phyloP scores from a whole-genome alignment of 64 coral and sea anemone species.

The Stylophora pistillata region DNA sequence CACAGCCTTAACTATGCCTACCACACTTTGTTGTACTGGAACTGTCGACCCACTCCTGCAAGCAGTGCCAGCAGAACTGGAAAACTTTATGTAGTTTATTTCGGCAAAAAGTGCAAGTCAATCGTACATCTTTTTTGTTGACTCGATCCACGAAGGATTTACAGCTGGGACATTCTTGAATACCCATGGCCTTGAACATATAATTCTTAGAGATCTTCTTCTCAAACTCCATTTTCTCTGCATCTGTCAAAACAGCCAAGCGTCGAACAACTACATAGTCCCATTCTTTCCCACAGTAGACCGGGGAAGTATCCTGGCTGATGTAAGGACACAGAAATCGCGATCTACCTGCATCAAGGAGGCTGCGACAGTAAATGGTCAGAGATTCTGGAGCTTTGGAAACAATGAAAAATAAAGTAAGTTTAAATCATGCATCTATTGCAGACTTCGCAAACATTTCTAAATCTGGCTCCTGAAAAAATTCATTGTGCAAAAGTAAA shows the following conservation, averaged over 20 bases:
- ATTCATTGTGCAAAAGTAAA: no score
- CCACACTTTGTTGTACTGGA: conserved; percentile 60
- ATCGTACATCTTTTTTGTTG: conserved; percentile 43
- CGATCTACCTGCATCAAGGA: conserved; percentile 57
- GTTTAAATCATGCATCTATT: no score
- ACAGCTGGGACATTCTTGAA: conserved; percentile 85
- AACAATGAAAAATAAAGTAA: background rate
- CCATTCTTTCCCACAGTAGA: conserved; percentile 84
- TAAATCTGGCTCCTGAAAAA: no score
- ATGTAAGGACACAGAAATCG: conserved; percentile 77
- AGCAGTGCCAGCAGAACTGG: conserved; percentile 86
- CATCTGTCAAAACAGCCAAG: conserved; percentile 77
- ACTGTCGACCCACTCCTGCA: conserved; percentile 57
- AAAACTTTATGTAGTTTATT: conserved; percentile 10
- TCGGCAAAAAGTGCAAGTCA: conserved; percentile 66
- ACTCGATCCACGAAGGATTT: conserved; percentile 56
- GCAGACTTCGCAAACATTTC: no score
- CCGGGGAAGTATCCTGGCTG: conserved; percentile 40
- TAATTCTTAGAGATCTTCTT: conserved; percentile 75
- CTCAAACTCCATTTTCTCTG: conserved; percentile 80
- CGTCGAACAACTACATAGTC: conserved; percentile 76
- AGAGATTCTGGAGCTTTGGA: conserved; percentile 76
- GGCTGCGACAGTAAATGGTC: conserved; percentile 81
- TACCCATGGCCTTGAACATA: conserved; percentile 70
- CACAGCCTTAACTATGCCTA: conserved; percentile 14